Conservation (phyloP, 2,113 vertebrate species). For the Physeter macrocephalus region DNA sequence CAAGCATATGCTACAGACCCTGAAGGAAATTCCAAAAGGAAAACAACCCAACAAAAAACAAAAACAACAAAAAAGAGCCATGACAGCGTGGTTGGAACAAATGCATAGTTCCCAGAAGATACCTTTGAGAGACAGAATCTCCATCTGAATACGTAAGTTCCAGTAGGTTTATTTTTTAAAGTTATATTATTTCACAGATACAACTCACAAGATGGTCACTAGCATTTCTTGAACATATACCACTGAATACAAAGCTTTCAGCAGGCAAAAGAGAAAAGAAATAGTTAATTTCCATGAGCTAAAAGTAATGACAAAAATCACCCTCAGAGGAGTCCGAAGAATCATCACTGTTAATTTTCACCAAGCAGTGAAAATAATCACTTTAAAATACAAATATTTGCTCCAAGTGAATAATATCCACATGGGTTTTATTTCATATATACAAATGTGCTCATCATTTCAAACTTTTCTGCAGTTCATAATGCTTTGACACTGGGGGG, state of each 20-base stretch:
- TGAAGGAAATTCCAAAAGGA: neutral
- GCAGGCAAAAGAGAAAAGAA: neutral
- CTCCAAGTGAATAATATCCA: neutral
- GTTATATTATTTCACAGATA: neutral
- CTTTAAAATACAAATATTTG: neutral
- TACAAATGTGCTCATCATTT: neutral
- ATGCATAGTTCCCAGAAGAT: neutral
- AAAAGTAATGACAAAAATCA: neutral
- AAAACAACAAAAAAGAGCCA: neutral
- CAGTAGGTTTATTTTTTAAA: neutral
- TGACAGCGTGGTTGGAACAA: neutral
- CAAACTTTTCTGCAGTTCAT: neutral
- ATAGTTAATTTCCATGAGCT: neutral
- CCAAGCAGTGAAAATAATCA: neutral
- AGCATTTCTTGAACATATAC: neutral
- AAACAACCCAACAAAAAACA: neutral
- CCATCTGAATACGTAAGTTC: neutral
- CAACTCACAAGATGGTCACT: neutral
- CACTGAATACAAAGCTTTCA: neutral
- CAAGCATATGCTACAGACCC: neutral
- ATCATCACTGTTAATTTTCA: neutral
- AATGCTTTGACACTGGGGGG: neutral
- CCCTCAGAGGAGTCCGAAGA: neutral
- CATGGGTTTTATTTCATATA: neutral
- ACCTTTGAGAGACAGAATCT: neutral